Percentiles rank a stretch among this genome's conserved stretches.
Evolutionary conservation across 2,888 invertebrate species (phyloP).

Genomic region (Trichopria drosophilae): DNA sequence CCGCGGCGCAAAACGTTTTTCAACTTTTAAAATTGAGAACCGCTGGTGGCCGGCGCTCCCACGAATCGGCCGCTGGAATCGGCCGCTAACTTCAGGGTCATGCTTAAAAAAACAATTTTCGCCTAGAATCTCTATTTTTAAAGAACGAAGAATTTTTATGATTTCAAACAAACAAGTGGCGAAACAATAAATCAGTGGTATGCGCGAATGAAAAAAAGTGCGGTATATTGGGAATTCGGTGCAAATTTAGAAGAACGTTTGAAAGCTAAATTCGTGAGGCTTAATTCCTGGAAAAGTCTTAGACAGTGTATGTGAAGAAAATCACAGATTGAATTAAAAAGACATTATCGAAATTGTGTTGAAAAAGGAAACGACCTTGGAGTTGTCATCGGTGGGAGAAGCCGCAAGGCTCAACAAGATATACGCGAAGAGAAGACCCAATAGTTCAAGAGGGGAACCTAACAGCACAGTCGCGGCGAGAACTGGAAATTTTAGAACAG

Average conservation of each 20-base stretch:
- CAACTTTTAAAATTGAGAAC: too few relatives aligned
- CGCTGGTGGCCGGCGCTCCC: too few relatives aligned
- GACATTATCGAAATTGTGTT: constrained; percentile 26
- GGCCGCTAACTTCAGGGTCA: too few relatives aligned
- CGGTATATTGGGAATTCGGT: constrained; percentile 33
- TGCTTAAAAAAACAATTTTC: constrained; percentile 26
- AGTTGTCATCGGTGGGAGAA: background rate
- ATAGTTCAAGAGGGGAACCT: constrained; percentile 18
- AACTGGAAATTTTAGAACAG: background rate
- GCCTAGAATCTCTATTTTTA: constrained; percentile 27
- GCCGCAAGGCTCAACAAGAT: background rate
- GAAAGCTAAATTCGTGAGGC: constrained; percentile 39
- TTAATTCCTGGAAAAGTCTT: constrained; percentile 16
- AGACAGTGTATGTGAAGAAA: constrained; percentile 32
- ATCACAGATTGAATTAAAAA: constrained; percentile 9
- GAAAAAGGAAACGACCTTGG: constrained; percentile 27
- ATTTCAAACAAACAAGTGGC: constrained; percentile 38
- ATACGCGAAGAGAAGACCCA: constrained; percentile 17
- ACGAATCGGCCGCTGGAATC: too few relatives aligned
- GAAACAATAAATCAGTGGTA: constrained; percentile 35
- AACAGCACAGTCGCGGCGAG: background rate
- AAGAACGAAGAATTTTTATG: constrained; percentile 32
- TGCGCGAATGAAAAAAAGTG: constrained; percentile 43
- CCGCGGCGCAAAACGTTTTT: too few relatives aligned
- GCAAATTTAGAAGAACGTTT: constrained; percentile 35